A percentile compares a stretch with the other conserved stretches of the same genome.
phyloP scores from a whole-genome alignment of 1,140 invertebrate genomes.

The Agrypnia vestita region DNA sequence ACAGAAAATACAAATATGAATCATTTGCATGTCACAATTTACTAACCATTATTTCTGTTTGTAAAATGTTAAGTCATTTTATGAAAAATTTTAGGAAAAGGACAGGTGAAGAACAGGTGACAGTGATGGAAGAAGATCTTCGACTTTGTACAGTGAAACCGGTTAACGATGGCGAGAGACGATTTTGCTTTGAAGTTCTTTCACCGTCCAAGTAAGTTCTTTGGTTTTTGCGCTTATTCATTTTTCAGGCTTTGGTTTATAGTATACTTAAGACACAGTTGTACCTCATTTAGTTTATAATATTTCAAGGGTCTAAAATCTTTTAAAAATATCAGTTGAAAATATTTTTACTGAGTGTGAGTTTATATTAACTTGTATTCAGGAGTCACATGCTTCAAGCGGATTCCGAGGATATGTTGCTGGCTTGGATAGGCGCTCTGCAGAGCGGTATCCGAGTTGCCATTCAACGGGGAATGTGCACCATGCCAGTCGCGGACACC shows the following conservation, averaged over 20 bases:
- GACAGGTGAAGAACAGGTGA: constrained; percentile 87
- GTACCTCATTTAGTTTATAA: too few species aligned
- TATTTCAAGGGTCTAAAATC: too few species aligned
- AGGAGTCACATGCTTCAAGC: constrained; percentile 97
- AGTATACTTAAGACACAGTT: too few species aligned
- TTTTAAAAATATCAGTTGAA: too few species aligned
- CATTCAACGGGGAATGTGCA: constrained; percentile 75
- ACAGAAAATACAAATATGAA: too few species aligned
- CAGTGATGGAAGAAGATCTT: constrained; percentile 97
- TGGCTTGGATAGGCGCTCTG: constrained; percentile 91
- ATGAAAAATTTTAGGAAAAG: constrained; percentile 77
- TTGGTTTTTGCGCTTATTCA: constrained; percentile 77
- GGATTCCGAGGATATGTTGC: constrained; percentile 92
- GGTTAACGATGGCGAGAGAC: constrained; percentile 87
- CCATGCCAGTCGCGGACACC: constrained; percentile 41
- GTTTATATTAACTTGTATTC: constrained; percentile 36
- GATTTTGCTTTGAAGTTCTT: constrained; percentile 97
- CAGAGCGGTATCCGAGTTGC: constrained; percentile 90
- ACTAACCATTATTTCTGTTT: constrained; percentile 62
- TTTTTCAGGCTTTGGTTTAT: constrained; percentile 65
- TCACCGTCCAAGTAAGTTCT: constrained; percentile 92
- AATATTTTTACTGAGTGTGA: too few species aligned
- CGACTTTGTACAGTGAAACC: constrained; percentile 94
- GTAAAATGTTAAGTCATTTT: constrained; percentile 56
- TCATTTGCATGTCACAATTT: neutral